A percentile compares a stretch with the other conserved stretches of the same genome.
These are phyloP conservation scores for Arion vulgaris DNA, from an alignment of 1,140 invertebrate species.

Conservation along the genomic window DNA sequence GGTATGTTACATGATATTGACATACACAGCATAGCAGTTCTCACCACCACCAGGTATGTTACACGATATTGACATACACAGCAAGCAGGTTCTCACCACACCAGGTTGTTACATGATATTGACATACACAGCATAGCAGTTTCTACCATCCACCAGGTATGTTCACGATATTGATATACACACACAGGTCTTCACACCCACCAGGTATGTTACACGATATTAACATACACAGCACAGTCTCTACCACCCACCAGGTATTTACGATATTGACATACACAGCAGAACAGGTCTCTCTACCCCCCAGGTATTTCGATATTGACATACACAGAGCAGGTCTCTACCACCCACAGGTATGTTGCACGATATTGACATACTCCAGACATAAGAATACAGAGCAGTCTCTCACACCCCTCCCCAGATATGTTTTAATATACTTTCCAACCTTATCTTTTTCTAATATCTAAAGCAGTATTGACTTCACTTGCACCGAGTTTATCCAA, in stretches of 20 bases:
- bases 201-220: constrained; percentile 43
- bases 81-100: constrained; percentile 95
- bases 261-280: constrained; percentile 82
- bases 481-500: no score
- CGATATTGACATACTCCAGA: neutral
- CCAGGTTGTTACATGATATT: neutral
- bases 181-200: constrained; percentile 40
- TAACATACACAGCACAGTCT: constrained; percentile 82
- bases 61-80: constrained; percentile 79
- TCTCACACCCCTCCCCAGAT: constrained; percentile 99
- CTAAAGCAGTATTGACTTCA: no score
- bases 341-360: neutral
- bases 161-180: no score
- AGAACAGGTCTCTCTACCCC: constrained; percentile 99
- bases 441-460: no score
- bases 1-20: constrained; percentile 74
- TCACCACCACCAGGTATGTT: constrained; percentile 40
- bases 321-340: neutral
- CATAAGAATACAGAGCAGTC: constrained; percentile 88
- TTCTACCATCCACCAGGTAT: no score
- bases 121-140: no score
- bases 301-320: constrained; percentile 79
- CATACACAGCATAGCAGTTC: no score
- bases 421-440: no score
- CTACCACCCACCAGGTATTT: no score